A percentile compares a stretch with the other conserved stretches of the same genome.
These are phyloP conservation scores for Coccyzus lansbergi DNA, from an alignment of 2,797 vertebrate genomes.

Conservation along the genomic window DNA sequence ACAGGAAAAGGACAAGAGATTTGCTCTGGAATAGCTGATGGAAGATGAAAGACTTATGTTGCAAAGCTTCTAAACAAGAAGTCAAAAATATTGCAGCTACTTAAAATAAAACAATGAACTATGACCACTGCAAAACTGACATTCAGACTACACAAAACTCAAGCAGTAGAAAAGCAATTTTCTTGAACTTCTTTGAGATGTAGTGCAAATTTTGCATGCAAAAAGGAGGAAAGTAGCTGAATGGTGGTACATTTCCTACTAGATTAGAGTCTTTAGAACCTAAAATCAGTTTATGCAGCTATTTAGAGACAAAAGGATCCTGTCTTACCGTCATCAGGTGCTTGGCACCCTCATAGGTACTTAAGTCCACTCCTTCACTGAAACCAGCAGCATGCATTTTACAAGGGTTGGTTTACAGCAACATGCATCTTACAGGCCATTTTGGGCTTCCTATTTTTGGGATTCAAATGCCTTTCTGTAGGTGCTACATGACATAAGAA, in stretches of 20 bases:
- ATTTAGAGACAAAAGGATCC: not conserved
- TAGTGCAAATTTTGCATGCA: not conserved
- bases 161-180: not conserved
- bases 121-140: not conserved
- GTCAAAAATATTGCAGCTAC: not conserved
- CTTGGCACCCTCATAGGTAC: not conserved
- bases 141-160: not conserved
- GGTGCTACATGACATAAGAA: not conserved
- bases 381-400: not conserved
- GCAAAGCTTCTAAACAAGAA: not conserved
- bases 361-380: not conserved
- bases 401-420: not conserved
- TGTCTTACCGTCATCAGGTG: not conserved
- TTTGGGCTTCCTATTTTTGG: not conserved
- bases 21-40: not conserved
- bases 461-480: not conserved
- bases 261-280: not conserved
- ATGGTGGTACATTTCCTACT: not conserved
- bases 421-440: not conserved
- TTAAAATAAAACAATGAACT: not conserved
- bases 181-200: not conserved
- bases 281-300: not conserved
- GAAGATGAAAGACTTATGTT: not conserved
- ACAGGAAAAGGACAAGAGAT: not conserved
- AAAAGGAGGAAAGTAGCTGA: not conserved